These are phyloP conservation scores for Crocallis elinguaria DNA, from an alignment of 2,888 invertebrate species.

Conservation along the genomic window DNA sequence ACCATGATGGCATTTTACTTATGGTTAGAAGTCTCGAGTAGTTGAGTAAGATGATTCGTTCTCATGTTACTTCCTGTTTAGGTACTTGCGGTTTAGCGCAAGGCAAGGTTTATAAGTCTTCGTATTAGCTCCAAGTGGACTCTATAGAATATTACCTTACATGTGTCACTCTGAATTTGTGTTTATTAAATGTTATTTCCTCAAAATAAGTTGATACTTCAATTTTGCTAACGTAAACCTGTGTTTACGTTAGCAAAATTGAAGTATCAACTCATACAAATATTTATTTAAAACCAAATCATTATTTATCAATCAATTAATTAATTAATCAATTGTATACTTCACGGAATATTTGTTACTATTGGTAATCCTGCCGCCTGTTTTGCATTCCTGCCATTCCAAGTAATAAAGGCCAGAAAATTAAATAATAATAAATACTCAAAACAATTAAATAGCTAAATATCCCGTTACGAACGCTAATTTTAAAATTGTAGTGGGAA, in stretches of 20 bases:
- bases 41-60: constrained; percentile 40
- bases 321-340: too few relatives aligned
- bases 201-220: background rate
- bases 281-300: too few relatives aligned
- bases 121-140: constrained; percentile 27
- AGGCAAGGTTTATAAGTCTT: constrained; percentile 46
- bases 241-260: background rate
- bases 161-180: background rate
- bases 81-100: constrained; percentile 56
- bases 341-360: too few relatives aligned
- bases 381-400: too few relatives aligned
- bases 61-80: constrained; percentile 59
- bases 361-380: too few relatives aligned
- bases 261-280: background rate
- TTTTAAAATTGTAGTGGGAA: too few relatives aligned
- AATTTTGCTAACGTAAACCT: background rate
- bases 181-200: background rate
- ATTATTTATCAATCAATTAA: too few relatives aligned
- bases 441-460: too few relatives aligned
- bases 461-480: too few relatives aligned
- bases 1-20: background rate
- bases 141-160: constrained; percentile 22
- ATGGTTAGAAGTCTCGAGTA: background rate
- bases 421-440: too few relatives aligned
- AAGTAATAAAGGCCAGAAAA: too few relatives aligned